Evolutionary conservation across 2,797 vertebrate species (phyloP).

Genomic region (Parauchenoglanis punctatus): DNA sequence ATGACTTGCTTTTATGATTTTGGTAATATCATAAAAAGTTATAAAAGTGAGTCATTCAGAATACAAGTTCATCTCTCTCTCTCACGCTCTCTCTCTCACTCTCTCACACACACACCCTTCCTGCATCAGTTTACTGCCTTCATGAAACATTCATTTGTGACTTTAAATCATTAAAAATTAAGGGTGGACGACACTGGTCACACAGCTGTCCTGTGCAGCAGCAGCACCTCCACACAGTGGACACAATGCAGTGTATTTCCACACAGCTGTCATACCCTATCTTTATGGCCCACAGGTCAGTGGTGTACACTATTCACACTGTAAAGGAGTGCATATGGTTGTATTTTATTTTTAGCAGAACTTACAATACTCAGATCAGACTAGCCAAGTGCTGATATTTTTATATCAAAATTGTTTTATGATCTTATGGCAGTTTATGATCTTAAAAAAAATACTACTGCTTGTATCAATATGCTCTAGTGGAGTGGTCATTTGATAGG

Average conservation of each 20-base stretch:
- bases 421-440: not conserved
- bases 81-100: not conserved
- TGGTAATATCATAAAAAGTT: not conserved
- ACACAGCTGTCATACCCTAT: not conserved
- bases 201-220: constrained; percentile 24
- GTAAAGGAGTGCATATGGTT: not conserved
- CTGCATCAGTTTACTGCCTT: constrained; percentile 46
- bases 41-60: not conserved
- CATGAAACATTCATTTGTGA: constrained; percentile 52
- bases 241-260: not conserved
- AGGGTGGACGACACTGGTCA: constrained; percentile 39
- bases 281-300: not conserved
- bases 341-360: not conserved
- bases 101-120: constrained; percentile 4
- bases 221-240: not conserved
- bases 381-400: not conserved
- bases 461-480: not conserved
- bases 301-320: not conserved
- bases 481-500: not conserved
- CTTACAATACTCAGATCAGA: not conserved
- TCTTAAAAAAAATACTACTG: not conserved
- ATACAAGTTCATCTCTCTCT: not conserved
- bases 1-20: not conserved
- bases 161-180: constrained; percentile 53
- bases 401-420: not conserved